A percentile compares a stretch with the other conserved stretches of the same genome.
Conservation (phyloP, 2,113 vertebrate genomes). For the Cyprinus carpio region DNA sequence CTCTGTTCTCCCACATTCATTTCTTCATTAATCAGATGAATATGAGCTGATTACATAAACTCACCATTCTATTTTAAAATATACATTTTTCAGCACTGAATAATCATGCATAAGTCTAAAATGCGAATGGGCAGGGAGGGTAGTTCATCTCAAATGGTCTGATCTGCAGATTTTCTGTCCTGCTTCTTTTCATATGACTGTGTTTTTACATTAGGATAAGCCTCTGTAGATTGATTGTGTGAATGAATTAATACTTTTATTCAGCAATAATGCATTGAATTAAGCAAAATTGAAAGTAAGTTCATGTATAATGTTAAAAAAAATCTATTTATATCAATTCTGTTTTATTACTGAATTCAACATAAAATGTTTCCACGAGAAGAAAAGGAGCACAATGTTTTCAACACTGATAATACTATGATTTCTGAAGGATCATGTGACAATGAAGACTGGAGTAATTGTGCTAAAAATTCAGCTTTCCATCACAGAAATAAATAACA, state of each 20-base stretch:
- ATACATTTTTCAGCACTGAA: slow-evolving; percentile 7
- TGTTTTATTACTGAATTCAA: neutral
- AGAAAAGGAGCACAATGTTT: too few species aligned
- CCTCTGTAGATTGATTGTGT: too few species aligned
- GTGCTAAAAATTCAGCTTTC: neutral
- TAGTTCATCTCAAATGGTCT: slow-evolving; percentile 45
- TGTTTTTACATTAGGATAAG: neutral
- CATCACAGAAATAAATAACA: neutral
- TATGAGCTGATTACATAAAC: slow-evolving; percentile 15
- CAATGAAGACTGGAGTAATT: neutral
- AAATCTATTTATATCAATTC: neutral
- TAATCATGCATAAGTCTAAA: slow-evolving; percentile 33
- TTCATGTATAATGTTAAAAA: neutral
- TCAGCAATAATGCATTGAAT: neutral
- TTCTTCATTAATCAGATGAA: slow-evolving; percentile 38
- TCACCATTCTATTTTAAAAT: slow-evolving; percentile 20
- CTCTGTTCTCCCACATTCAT: slow-evolving; percentile 16
- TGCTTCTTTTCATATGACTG: slow-evolving; percentile 31
- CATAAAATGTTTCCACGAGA: too few species aligned
- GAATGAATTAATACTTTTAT: neutral
- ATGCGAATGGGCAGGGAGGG: slow-evolving; percentile 46
- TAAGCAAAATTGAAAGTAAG: neutral
- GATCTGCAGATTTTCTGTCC: slow-evolving; percentile 8
- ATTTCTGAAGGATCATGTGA: neutral
- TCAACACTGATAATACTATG: neutral